phyloP scores from a whole-genome alignment of 2,797 vertebrate genomes.

The Phaenicophaeus curvirostris region DNA sequence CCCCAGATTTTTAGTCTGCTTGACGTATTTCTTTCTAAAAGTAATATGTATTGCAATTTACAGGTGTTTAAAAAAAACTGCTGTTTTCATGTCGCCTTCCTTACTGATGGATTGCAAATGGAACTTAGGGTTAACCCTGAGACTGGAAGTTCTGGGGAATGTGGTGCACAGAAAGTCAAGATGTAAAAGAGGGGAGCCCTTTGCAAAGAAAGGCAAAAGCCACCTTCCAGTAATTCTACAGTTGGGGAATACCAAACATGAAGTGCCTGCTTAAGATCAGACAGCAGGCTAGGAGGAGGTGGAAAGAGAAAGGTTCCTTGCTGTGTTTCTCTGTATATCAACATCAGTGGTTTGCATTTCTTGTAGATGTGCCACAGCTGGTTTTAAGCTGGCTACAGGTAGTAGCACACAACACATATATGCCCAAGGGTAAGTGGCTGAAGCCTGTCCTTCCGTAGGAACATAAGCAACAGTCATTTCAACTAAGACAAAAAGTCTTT shows the following conservation, averaged over 20 bases:
- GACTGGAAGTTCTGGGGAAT: not conserved
- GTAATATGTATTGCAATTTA: not conserved
- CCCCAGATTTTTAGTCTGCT: not conserved
- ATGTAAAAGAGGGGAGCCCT: not conserved
- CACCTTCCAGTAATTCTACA: no score
- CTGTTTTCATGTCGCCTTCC: not conserved
- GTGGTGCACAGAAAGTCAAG: not conserved
- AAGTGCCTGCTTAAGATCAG: not conserved
- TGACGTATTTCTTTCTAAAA: not conserved
- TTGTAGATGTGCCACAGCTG: not conserved
- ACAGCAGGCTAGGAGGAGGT: not conserved
- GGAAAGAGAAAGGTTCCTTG: not conserved
- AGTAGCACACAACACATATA: not conserved
- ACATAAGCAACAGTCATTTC: not conserved
- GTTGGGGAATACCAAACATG: not conserved
- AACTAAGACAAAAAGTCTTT: not conserved
- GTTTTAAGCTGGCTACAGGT: not conserved
- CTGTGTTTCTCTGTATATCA: not conserved
- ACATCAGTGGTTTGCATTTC: not conserved
- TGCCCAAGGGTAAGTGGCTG: not conserved
- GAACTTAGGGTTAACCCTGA: not conserved
- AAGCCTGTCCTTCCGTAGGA: not conserved
- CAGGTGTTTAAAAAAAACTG: not conserved
- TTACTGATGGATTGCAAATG: not conserved
- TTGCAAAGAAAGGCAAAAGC: no score